A percentile compares a stretch with the other conserved stretches of the same genome.
Conservation (phyloP, 2,888 invertebrate genomes). For the Lithodes maja region DNA sequence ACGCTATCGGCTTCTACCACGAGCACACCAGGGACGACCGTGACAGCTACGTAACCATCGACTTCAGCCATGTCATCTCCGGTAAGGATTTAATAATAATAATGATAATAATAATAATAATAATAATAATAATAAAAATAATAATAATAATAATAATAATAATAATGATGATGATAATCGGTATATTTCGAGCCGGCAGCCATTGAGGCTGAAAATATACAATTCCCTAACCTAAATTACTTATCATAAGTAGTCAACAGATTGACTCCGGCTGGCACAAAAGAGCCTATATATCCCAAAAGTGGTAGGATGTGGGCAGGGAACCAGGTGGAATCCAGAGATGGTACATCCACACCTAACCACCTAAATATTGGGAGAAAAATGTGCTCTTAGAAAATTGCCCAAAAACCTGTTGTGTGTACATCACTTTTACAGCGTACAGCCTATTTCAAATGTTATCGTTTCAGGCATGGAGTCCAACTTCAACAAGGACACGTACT, state of each 20-base stretch:
- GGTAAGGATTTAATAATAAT: not conserved
- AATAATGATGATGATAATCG: not conserved
- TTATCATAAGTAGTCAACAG: not conserved
- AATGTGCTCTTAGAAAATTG: too few relatives aligned
- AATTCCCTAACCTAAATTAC: not conserved
- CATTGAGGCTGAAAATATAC: not conserved
- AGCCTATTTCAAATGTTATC: too few relatives aligned
- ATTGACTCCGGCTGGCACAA: too few relatives aligned
- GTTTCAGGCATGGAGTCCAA: conserved; percentile 16
- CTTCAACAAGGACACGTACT: conserved; percentile 47
- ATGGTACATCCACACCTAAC: too few relatives aligned
- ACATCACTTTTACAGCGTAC: too few relatives aligned
- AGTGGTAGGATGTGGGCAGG: too few relatives aligned
- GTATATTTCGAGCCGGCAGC: not conserved
- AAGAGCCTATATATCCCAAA: too few relatives aligned
- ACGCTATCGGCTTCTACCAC: conserved; percentile 56
- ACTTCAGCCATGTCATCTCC: not conserved
- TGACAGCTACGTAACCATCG: conserved; percentile 35
- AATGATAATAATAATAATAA: not conserved
- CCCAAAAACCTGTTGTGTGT: too few relatives aligned
- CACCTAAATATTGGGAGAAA: too few relatives aligned
- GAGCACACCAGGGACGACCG: conserved; percentile 49
- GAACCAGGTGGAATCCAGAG: too few relatives aligned
- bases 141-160: conserved; percentile 16
- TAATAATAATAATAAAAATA: conserved; percentile 26